Percentiles rank a stretch among this genome's conserved stretches.
These are phyloP conservation scores for Solea solea DNA, from an alignment of 2,113 vertebrate genomes.

Conservation along the genomic window DNA sequence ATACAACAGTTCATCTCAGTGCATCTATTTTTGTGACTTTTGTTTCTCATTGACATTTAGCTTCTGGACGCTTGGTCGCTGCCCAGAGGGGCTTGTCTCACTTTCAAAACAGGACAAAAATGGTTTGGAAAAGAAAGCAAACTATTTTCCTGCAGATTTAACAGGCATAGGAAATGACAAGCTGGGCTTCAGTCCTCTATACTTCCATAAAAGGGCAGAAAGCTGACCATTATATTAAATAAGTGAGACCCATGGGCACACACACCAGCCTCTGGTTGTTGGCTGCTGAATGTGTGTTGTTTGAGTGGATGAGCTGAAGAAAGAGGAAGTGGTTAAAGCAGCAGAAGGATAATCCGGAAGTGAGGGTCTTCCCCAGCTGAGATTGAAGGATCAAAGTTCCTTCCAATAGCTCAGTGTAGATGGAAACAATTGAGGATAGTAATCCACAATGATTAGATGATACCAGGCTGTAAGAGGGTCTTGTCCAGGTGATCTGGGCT, in stretches of 20 bases:
- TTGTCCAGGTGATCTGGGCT: constrained; percentile 3
- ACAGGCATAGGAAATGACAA: constrained; percentile 70
- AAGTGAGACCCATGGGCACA: not conserved
- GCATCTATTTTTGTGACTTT: no score
- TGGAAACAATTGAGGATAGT: no score
- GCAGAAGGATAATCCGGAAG: not conserved
- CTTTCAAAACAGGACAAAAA: constrained; percentile 14
- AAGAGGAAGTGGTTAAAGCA: constrained; percentile 37
- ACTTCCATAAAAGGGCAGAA: constrained; percentile 82
- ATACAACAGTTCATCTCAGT: no score
- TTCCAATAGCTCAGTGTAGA: no score
- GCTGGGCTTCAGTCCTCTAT: constrained; percentile 18
- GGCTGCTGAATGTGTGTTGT: not conserved
- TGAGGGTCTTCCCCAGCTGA: not conserved
- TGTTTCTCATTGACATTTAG: not conserved
- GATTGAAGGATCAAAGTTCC: no score
- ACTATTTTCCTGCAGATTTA: constrained; percentile 58
- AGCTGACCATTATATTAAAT: constrained; percentile 30
- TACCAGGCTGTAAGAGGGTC: no score
- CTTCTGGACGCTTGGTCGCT: not conserved
- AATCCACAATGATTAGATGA: no score
- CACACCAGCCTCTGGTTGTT: constrained; percentile 1
- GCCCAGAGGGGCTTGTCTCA: constrained; percentile 20
- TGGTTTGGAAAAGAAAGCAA: constrained; percentile 48
- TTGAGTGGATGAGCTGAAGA: constrained; percentile 17